Conservation (phyloP, 1,140 invertebrate species). For the Araneus ventricosus region DNA sequence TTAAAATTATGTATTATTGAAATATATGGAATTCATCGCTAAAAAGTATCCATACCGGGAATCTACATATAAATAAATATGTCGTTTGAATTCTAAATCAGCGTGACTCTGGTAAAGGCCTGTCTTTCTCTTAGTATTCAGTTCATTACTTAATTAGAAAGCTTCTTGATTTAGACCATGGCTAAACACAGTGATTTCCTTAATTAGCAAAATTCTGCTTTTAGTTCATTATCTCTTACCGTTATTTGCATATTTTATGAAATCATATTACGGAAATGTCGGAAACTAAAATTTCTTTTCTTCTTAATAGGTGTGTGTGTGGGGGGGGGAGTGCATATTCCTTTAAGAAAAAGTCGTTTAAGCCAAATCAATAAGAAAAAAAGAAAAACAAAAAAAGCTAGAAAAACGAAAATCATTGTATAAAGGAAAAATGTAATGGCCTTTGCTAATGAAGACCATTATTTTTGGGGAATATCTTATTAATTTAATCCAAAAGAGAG, state of each 20-base stretch:
- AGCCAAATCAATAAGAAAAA: not conserved
- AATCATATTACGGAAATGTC: not conserved
- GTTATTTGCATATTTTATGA: not conserved
- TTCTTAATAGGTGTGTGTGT: not conserved
- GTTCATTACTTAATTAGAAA: not conserved
- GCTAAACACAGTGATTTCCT: not conserved
- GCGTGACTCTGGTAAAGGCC: too few relatives aligned
- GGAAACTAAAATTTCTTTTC: not conserved
- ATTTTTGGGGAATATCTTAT: not conserved
- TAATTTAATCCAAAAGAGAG: not conserved
- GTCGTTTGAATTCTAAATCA: too few relatives aligned
- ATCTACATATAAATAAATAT: too few relatives aligned
- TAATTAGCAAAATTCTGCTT: not conserved
- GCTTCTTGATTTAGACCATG: not conserved
- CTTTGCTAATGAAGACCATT: not conserved
- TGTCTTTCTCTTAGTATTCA: too few relatives aligned
- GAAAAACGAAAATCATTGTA: not conserved
- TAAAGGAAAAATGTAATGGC: too few relatives aligned
- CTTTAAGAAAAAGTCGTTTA: not conserved
- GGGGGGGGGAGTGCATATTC: not conserved
- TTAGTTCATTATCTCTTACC: not conserved
- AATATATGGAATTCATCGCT: too few relatives aligned
- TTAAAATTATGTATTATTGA: too few relatives aligned
- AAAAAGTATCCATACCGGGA: too few relatives aligned
- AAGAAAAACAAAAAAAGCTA: not conserved